Conservation (phyloP, 2,888 invertebrate genomes). For the Cerastis leucographa region DNA sequence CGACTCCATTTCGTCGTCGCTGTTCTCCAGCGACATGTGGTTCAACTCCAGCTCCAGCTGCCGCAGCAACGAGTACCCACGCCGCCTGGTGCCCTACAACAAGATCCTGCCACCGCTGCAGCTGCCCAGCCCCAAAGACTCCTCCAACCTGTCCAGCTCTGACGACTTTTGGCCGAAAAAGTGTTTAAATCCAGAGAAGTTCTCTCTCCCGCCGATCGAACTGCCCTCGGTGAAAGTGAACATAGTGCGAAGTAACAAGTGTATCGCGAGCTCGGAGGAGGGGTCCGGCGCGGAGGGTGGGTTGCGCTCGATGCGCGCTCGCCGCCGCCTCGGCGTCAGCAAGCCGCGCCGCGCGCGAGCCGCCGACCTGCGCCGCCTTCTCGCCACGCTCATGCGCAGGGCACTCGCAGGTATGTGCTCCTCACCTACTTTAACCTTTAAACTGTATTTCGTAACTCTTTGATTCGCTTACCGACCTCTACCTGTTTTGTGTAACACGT, state of each 20-base stretch:
- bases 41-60: slow-evolving; percentile 76
- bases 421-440: background rate
- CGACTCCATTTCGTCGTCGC: slow-evolving; percentile 77
- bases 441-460: background rate
- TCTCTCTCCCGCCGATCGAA: slow-evolving; percentile 76
- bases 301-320: slow-evolving; percentile 49
- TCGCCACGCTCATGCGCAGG: slow-evolving; percentile 80
- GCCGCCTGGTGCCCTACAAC: slow-evolving; percentile 76
- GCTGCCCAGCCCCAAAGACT: slow-evolving; percentile 75
- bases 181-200: slow-evolving; percentile 74
- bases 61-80: slow-evolving; percentile 67
- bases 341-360: slow-evolving; percentile 70
- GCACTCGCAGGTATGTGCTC: slow-evolving; percentile 76
- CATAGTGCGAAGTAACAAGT: slow-evolving; percentile 59
- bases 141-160: slow-evolving; percentile 67
- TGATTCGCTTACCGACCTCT: background rate
- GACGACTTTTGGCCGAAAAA: slow-evolving; percentile 80
- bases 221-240: slow-evolving; percentile 65
- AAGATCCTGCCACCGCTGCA: slow-evolving; percentile 82
- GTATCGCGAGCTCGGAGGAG: slow-evolving; percentile 58
- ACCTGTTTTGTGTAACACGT: slow-evolving; percentile 16
- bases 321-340: slow-evolving; percentile 69
- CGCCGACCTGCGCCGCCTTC: slow-evolving; percentile 80
- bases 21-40: slow-evolving; percentile 81
- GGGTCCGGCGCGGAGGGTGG: slow-evolving; percentile 29